Evolutionary conservation across 2,113 vertebrate genomes (phyloP).

Genomic region (Ciconia stormi): DNA sequence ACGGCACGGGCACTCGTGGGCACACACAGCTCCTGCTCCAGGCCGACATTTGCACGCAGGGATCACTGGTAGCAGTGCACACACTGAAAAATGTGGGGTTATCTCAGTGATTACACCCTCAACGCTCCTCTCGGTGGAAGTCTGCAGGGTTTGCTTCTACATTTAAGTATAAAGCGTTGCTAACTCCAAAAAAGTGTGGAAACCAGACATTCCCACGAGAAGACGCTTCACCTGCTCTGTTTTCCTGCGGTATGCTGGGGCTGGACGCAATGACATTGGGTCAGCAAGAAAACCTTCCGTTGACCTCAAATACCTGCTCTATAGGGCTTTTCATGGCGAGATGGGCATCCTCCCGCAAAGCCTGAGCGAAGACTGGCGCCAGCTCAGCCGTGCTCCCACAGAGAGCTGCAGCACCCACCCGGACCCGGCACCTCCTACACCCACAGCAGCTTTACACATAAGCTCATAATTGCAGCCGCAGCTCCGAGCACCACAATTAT

Average conservation of each 20-base stretch:
- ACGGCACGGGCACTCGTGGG: background rate
- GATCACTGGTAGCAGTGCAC: too few relatives aligned
- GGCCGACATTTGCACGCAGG: accelerated
- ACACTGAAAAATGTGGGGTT: background rate
- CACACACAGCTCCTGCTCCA: background rate
- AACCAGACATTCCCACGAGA: background rate
- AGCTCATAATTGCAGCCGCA: accelerated
- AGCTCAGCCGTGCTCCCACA: background rate
- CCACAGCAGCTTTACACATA: accelerated
- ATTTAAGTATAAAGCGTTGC: background rate
- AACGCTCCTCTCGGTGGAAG: accelerated
- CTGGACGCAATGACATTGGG: background rate
- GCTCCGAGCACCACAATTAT: background rate
- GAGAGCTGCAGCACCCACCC: background rate
- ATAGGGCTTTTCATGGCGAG: accelerated
- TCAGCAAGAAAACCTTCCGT: background rate
- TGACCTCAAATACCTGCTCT: background rate
- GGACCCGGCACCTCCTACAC: background rate
- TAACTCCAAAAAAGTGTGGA: accelerated
- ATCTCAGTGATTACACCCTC: background rate
- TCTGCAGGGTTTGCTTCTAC: background rate
- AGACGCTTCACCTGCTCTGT: accelerated
- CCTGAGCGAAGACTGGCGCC: accelerated
- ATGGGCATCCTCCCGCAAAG: background rate
- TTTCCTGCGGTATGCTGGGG: background rate